phyloP scores from a whole-genome alignment of 1,140 invertebrate species.

The Himalopsyche phryganea region DNA sequence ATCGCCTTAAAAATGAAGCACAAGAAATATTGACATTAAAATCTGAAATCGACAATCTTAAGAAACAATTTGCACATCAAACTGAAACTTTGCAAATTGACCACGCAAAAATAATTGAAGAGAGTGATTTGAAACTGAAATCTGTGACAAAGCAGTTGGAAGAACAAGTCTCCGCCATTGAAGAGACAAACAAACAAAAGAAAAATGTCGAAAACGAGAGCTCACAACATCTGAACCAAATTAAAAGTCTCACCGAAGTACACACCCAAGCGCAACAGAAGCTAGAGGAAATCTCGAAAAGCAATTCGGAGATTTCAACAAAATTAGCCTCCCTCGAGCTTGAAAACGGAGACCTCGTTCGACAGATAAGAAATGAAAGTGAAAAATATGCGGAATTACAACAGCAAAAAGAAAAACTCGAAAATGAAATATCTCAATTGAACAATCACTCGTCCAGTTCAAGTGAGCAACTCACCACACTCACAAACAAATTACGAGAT shows the following conservation, averaged over 20 bases:
- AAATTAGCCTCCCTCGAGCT: conserved; percentile 37
- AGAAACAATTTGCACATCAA: conserved; percentile 30
- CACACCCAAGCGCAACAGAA: conserved; percentile 41
- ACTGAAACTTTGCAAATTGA: conserved; percentile 48
- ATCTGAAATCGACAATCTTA: conserved; percentile 30
- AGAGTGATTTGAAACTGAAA: conserved; percentile 48
- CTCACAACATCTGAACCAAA: conserved; percentile 42
- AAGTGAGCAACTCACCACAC: conserved; percentile 49
- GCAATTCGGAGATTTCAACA: conserved; percentile 17
- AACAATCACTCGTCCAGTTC: conserved; percentile 48
- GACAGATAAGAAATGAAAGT: conserved; percentile 41
- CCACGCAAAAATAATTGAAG: conserved; percentile 48
- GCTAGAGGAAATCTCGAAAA: conserved; percentile 39
- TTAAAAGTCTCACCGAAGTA: conserved; percentile 45
- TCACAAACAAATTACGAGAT: conserved; percentile 47
- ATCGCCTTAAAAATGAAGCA: conserved; percentile 43
- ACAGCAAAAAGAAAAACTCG: conserved; percentile 49
- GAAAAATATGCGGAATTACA: conserved; percentile 48
- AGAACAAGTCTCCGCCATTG: conserved; percentile 47
- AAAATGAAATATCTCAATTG: conserved; percentile 46
- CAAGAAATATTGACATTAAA: conserved; percentile 21
- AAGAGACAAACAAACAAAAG: conserved; percentile 48
- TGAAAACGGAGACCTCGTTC: conserved; percentile 47
- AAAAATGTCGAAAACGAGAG: conserved; percentile 45
- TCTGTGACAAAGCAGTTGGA: conserved; percentile 47